These are phyloP conservation scores for Eilema sororculum DNA, from an alignment of 2,888 invertebrate genomes.

Conservation along the genomic window DNA sequence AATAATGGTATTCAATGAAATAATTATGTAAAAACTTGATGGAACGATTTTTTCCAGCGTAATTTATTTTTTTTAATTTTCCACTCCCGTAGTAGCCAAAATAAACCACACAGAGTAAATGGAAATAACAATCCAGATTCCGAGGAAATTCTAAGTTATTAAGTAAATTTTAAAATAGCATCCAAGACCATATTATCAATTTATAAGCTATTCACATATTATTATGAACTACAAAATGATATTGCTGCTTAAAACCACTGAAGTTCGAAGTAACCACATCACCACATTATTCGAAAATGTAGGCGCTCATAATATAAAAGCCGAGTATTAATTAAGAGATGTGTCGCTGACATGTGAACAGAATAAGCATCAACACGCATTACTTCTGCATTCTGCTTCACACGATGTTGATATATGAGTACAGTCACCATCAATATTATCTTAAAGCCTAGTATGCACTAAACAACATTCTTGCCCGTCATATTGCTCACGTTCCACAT, in stretches of 20 bases:
- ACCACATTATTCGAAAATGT: neutral
- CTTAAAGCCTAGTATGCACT: no score
- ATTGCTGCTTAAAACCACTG: neutral
- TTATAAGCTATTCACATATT: neutral
- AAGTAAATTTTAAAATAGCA: neutral
- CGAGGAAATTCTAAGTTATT: neutral
- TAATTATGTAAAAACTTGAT: no score
- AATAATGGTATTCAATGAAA: no score
- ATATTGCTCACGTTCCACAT: no score
- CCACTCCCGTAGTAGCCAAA: no score
- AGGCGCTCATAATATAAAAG: constrained; percentile 4
- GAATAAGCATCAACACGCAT: constrained; percentile 16
- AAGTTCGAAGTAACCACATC: neutral
- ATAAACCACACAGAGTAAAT: no score
- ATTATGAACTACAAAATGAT: neutral
- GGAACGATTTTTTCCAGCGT: no score
- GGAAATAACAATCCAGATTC: no score
- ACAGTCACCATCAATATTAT: neutral
- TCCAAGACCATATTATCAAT: neutral
- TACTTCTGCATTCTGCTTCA: constrained; percentile 16
- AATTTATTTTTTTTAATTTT: no score
- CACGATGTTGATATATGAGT: constrained; percentile 8
- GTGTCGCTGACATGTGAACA: constrained; percentile 15
- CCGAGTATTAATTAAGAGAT: constrained; percentile 20
- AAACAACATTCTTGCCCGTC: no score